phyloP scores from a whole-genome alignment of 2,888 invertebrate genomes.

The Pterobdella sp. region DNA sequence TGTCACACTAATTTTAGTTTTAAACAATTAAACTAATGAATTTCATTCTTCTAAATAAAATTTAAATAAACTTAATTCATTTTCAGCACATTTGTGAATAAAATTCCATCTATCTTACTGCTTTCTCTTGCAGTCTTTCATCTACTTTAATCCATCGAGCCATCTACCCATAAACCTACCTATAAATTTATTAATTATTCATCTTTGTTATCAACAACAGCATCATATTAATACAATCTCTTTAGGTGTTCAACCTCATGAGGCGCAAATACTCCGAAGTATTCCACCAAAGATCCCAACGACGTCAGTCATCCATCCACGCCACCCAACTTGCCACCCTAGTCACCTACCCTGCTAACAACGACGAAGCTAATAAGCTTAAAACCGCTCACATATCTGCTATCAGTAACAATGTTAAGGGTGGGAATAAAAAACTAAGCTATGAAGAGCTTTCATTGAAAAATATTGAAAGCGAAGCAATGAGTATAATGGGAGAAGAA shows the following conservation, averaged over 20 bases:
- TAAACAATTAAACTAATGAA: no score
- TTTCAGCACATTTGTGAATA: no score
- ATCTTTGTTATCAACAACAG: neutral
- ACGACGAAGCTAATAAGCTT: no score
- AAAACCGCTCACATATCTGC: no score
- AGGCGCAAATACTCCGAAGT: neutral
- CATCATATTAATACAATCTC: neutral
- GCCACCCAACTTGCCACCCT: constrained; percentile 12
- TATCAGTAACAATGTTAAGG: no score
- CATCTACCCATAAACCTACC: neutral
- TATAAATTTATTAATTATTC: neutral
- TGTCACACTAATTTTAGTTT: no score
- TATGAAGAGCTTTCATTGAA: no score
- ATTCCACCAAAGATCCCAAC: constrained; percentile 1
- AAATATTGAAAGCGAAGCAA: no score
- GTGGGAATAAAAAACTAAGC: no score
- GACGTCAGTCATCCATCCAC: constrained; percentile 14
- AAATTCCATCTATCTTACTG: neutral
- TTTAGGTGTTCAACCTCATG: constrained; percentile 13
- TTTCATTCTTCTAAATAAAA: no score
- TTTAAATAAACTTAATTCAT: no score
- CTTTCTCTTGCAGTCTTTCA: neutral
- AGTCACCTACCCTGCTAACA: constrained; percentile 8
- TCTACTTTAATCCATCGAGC: neutral
- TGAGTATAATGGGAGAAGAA: no score